A percentile compares a stretch with the other conserved stretches of the same genome.
Conservation (phyloP, 2,113 vertebrate species). For the Mystacornis crossleyi region DNA sequence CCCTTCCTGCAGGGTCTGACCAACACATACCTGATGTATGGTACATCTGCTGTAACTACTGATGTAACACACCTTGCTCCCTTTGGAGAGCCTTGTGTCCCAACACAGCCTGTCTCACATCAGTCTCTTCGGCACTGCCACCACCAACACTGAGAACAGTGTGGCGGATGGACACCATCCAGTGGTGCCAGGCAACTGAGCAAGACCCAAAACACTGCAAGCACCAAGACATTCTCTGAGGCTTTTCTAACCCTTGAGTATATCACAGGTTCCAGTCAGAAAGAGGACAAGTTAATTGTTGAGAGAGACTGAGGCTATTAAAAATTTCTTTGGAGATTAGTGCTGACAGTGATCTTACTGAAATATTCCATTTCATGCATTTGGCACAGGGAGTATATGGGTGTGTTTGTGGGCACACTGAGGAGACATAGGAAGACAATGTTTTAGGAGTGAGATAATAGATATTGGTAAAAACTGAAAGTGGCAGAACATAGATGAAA, state of each 20-base stretch:
- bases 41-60: not conserved
- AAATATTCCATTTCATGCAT: constrained; percentile 7
- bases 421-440: not conserved
- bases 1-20: not conserved
- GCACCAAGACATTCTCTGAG: not conserved
- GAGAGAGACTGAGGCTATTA: not conserved
- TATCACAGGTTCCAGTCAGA: not conserved
- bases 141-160: fast-evolving
- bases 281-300: not conserved
- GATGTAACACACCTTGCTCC: not conserved
- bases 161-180: not conserved
- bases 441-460: not conserved
- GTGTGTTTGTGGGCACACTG: not conserved
- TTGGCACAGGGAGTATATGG: not conserved
- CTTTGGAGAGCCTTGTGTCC: not conserved
- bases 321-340: not conserved
- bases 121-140: not conserved
- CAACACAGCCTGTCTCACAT: not conserved
- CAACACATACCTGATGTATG: not conserved
- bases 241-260: not conserved
- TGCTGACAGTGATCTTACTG: not conserved
- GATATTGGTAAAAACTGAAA: not conserved
- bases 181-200: not conserved
- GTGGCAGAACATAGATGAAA: not conserved
- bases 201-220: not conserved